Evolutionary conservation across 1,140 invertebrate genomes (phyloP), one percentile per base, ranked within the genome.

Genomic region (Drosophila trapezifrons): DNA sequence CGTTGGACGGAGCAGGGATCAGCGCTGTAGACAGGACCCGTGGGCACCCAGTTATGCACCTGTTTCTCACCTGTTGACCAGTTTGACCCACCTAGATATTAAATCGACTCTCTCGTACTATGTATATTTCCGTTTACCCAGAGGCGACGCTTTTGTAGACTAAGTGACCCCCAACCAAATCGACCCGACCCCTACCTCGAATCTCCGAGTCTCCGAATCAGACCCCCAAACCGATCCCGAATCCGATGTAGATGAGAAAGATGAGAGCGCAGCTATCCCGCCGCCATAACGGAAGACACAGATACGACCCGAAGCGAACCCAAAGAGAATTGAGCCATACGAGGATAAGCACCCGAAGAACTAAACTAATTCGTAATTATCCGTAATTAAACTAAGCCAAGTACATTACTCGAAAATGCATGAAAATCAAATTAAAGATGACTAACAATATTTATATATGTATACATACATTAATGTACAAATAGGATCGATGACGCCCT

Each of bases 61-160:
- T 27, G 74, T 72, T 71, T 56, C 63, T 76, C 76, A 76, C 62
- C 59, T 25, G 52, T 69, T 71, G 49, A 40, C 67, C 67, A 38
- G 40, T 55, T 42, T 65, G 46, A 37, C 25, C 60, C 38, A 56
- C 18, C 35, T 71, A 32, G 64, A 57, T 70, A 35, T 56, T 52
- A 64, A 56, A 43, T 43, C 32, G 47, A 38, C 70, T 57, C 20
- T 72, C 74, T 76, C 66, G 62, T 66, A 54, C 51, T 22, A 22
- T 35, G 49, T 52, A 54, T 37, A 71, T 87, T 63, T 78, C 69
- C 49, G 66, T 71, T 72, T 72, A 72, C 69, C 69, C 80, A 89
- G 84, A 78, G 69, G 84, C 84, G 69, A 89, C 84, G 80, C 77
- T 89, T 66, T 75, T 89, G 60, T 89, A 89, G 69, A 55, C 58